Conservation (phyloP, 1,140 invertebrate species). For the Microplitis demolitor region DNA sequence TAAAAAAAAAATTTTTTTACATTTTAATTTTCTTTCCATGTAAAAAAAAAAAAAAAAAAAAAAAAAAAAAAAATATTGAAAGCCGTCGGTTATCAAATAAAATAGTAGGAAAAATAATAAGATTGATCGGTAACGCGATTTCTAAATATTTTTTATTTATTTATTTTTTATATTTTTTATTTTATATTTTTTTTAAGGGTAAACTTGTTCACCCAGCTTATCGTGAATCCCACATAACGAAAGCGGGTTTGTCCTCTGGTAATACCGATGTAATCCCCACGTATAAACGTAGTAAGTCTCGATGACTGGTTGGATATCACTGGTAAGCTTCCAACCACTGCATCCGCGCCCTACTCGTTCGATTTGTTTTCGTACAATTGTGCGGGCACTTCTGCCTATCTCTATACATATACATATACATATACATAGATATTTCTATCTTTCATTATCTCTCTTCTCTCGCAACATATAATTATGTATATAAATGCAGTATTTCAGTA, state of each 20-base stretch:
- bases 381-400: background rate
- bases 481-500: too few relatives aligned
- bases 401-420: background rate
- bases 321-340: constrained; percentile 21
- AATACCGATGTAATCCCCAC: constrained; percentile 44
- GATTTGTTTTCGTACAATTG: background rate
- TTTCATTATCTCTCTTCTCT: background rate
- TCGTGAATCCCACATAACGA: constrained; percentile 13
- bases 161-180: background rate
- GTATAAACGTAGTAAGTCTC: constrained; percentile 47
- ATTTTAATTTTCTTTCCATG: too few relatives aligned
- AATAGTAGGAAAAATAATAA: background rate
- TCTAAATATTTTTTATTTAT: background rate
- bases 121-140: constrained; percentile 7
- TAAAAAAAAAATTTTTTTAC: too few relatives aligned
- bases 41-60: too few relatives aligned
- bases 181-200: constrained; percentile 2
- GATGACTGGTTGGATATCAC: constrained; percentile 30
- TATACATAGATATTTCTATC: background rate
- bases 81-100: too few relatives aligned
- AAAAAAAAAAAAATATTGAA: too few relatives aligned
- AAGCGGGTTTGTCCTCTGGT: constrained; percentile 23
- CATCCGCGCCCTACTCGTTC: constrained; percentile 4
- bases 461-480: background rate
- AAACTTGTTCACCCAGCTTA: constrained; percentile 21